Evolutionary conservation across 2,888 invertebrate species (phyloP).

Genomic region (Epistrophella euchroma): DNA sequence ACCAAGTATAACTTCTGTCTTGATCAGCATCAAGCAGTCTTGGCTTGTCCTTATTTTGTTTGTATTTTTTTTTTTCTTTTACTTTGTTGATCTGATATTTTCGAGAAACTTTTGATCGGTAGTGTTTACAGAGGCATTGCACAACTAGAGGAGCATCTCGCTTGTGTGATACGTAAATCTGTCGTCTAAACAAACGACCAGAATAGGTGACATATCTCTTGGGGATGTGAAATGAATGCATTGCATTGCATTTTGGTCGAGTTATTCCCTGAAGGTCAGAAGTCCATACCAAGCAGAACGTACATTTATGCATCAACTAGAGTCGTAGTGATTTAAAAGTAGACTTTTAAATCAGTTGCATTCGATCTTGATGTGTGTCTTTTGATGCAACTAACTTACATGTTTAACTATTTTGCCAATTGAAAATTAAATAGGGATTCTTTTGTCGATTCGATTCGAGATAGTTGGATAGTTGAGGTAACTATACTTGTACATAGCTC

Average conservation of each 20-base stretch:
- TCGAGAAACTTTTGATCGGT: slow-evolving; percentile 64
- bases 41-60: slow-evolving; percentile 14
- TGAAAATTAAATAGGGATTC: slow-evolving; percentile 32
- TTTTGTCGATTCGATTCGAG: slow-evolving; percentile 24
- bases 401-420: slow-evolving; percentile 58
- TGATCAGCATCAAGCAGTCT: slow-evolving; percentile 21
- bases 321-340: slow-evolving; percentile 51
- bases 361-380: slow-evolving; percentile 69
- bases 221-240: slow-evolving; percentile 63
- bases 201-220: slow-evolving; percentile 67
- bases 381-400: slow-evolving; percentile 62
- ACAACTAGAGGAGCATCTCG: slow-evolving; percentile 35
- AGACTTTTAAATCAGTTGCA: slow-evolving; percentile 66
- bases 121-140: slow-evolving; percentile 55
- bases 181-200: slow-evolving; percentile 36
- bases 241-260: slow-evolving; percentile 67
- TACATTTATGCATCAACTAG: slow-evolving; percentile 18
- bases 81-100: slow-evolving; percentile 67
- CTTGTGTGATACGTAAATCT: slow-evolving; percentile 70
- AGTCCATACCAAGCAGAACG: slow-evolving; percentile 50
- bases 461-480: not conserved
- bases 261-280: slow-evolving; percentile 74
- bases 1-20: slow-evolving; percentile 43
- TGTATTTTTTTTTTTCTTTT: not conserved
- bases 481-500: not conserved